Evolutionary conservation across 2,113 vertebrate species (phyloP).

Genomic region (Anthoscopus minutus): DNA sequence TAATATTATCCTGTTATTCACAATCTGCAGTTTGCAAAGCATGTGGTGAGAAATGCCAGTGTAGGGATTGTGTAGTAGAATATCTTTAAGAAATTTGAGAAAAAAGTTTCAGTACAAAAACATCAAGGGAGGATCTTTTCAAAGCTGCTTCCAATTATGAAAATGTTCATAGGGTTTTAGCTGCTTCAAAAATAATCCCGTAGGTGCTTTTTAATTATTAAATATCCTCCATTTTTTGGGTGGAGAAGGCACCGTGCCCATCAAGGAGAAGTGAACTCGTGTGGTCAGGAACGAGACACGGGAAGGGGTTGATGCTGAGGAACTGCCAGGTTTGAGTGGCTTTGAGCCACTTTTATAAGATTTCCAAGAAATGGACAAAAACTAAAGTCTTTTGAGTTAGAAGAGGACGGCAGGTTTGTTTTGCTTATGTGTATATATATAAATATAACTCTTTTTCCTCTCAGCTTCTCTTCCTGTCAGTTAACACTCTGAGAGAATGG

Average conservation of each 20-base stretch:
- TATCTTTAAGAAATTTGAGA: not conserved
- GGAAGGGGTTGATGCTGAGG: not conserved
- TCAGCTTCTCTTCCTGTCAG: not conserved
- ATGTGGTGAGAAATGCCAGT: not conserved
- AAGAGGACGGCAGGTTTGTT: not conserved
- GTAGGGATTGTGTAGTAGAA: not conserved
- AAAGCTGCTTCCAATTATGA: not conserved
- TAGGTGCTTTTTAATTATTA: not conserved
- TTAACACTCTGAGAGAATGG: conserved; percentile 51
- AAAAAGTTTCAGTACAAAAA: no score
- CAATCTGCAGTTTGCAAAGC: not conserved
- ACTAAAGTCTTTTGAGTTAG: not conserved
- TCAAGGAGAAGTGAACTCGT: accelerated
- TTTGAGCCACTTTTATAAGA: not conserved
- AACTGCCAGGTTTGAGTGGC: not conserved
- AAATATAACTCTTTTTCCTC: not conserved
- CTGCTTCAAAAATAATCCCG: not conserved
- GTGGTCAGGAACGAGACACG: accelerated
- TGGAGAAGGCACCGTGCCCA: accelerated
- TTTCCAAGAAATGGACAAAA: not conserved
- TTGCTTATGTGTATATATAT: accelerated
- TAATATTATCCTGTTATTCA: not conserved
- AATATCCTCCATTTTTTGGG: accelerated
- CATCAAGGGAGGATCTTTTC: not conserved
- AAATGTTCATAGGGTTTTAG: not conserved